A percentile compares a stretch with the other conserved stretches of the same genome.
These are phyloP conservation scores for Unio pictorum DNA, from an alignment of 2,888 invertebrate genomes.

Conservation along the genomic window DNA sequence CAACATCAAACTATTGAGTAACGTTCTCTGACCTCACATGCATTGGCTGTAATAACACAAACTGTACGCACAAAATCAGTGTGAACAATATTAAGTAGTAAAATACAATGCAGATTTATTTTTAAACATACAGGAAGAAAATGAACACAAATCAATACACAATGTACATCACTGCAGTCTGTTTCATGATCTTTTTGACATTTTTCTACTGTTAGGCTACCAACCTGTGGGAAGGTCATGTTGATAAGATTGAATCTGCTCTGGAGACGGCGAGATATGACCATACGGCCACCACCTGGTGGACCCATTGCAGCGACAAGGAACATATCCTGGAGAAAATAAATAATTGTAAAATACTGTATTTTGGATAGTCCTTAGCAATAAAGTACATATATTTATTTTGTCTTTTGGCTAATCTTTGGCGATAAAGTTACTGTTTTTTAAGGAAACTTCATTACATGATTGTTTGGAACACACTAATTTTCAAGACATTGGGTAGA, in stretches of 20 bases:
- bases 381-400: too few relatives aligned
- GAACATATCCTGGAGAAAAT: slow-evolving; percentile 73
- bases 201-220: too few relatives aligned
- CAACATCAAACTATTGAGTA: too few relatives aligned
- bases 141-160: not conserved
- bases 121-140: not conserved
- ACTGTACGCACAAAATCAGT: too few relatives aligned
- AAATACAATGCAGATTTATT: not conserved
- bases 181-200: too few relatives aligned
- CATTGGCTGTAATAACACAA: too few relatives aligned
- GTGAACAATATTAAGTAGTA: not conserved
- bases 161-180: too few relatives aligned
- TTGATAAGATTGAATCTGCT: slow-evolving; percentile 72
- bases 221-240: slow-evolving; percentile 80
- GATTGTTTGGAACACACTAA: too few relatives aligned
- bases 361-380: not conserved
- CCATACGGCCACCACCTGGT: slow-evolving; percentile 71
- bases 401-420: too few relatives aligned
- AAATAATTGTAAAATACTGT: not conserved
- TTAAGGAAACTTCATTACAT: not conserved
- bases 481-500: too few relatives aligned
- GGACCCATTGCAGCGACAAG: slow-evolving; percentile 71
- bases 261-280: slow-evolving; percentile 70
- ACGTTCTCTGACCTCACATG: too few relatives aligned
- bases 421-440: not conserved